Conservation (phyloP, 2,888 invertebrate species). For the Hydriomena furcata region DNA sequence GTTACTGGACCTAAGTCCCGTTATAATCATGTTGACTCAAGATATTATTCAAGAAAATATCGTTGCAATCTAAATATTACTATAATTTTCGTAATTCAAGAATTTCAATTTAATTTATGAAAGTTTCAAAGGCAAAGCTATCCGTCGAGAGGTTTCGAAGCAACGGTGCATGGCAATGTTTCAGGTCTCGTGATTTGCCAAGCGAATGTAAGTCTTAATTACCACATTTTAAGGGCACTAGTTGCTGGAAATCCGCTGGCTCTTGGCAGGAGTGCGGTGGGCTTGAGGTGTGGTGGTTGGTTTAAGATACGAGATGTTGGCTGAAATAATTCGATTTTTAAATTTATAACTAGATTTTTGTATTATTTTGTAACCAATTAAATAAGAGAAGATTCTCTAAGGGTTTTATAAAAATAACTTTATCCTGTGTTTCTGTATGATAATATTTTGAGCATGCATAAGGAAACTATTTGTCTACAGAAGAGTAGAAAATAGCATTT, state of each 20-base stretch:
- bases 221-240: slow-evolving; percentile 70
- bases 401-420: too few relatives aligned
- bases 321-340: too few relatives aligned
- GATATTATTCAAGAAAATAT: slow-evolving; percentile 1
- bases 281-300: slow-evolving; percentile 55
- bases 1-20: slow-evolving; percentile 7
- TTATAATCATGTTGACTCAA: not conserved
- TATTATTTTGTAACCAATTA: too few relatives aligned
- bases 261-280: slow-evolving; percentile 54
- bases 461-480: too few relatives aligned
- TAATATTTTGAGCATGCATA: too few relatives aligned
- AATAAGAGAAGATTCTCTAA: too few relatives aligned
- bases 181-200: slow-evolving; percentile 65
- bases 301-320: slow-evolving; percentile 30
- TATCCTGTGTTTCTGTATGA: too few relatives aligned
- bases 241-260: slow-evolving; percentile 40
- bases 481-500: too few relatives aligned
- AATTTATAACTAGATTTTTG: too few relatives aligned
- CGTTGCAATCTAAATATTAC: slow-evolving; percentile 23
- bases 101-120: slow-evolving; percentile 67
- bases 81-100: slow-evolving; percentile 50
- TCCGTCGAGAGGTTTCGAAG: slow-evolving; percentile 56
- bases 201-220: slow-evolving; percentile 76
- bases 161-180: slow-evolving; percentile 58
- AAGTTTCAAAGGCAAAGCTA: slow-evolving; percentile 64